phyloP scores from a whole-genome alignment of 1,140 invertebrate genomes.

The Procambarus clarkii region DNA sequence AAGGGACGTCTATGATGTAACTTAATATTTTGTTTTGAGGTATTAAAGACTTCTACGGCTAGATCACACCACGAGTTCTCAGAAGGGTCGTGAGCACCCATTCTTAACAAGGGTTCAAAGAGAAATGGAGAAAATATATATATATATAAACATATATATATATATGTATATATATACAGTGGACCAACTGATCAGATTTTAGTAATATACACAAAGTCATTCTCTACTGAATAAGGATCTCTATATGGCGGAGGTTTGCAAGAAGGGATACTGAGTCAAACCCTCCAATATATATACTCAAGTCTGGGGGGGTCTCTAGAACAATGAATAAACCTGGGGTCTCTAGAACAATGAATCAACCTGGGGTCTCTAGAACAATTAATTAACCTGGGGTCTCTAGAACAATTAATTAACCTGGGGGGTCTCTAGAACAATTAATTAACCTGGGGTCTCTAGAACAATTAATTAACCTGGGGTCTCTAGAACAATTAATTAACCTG shows the following conservation, averaged over 20 bases:
- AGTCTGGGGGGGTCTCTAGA: conserved; percentile 3
- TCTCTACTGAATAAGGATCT: conserved; percentile 25
- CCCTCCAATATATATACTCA: conserved; percentile 1
- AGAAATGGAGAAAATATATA: neutral
- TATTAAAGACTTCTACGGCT: neutral
- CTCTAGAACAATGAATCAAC: conserved; percentile 17
- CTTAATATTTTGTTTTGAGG: too few relatives aligned
- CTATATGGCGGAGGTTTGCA: conserved; percentile 16
- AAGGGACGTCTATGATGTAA: neutral
- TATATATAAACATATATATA: conserved; percentile 26
- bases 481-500: conserved; percentile 18
- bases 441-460: conserved; percentile 3
- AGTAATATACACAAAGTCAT: neutral
- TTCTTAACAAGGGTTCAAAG: neutral
- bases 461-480: too few relatives aligned
- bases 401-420: conserved; percentile 56
- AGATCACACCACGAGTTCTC: neutral
- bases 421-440: conserved; percentile 45
- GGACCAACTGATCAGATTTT: neutral
- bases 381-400: conserved; percentile 12
- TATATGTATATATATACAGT: conserved; percentile 26
- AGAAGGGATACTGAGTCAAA: neutral
- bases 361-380: conserved; percentile 23
- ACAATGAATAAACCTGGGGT: too few relatives aligned
- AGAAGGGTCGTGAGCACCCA: neutral